A percentile compares a stretch with the other conserved stretches of the same genome.
Evolutionary conservation across 1,140 invertebrate species (phyloP).

Genomic region (Papilio glaucus): DNA sequence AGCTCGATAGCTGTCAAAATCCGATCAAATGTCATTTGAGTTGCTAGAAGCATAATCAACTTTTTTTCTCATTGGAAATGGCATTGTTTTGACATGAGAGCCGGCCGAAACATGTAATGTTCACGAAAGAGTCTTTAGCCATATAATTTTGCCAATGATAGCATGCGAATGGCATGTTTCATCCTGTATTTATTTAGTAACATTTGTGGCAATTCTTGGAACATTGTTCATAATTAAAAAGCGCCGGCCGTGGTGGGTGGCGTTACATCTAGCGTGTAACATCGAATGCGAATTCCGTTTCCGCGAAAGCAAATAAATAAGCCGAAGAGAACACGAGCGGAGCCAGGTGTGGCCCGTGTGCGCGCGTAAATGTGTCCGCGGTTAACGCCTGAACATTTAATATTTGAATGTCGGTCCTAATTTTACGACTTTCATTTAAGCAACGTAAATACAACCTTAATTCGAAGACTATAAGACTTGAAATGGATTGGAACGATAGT

Average conservation of each 20-base stretch:
- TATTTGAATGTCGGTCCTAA: slow-evolving; percentile 32
- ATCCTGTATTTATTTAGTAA: neutral
- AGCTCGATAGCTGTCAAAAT: too few species aligned
- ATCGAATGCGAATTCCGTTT: slow-evolving; percentile 17
- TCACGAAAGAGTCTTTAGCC: too few species aligned
- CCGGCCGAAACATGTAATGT: too few species aligned
- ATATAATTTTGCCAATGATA: neutral
- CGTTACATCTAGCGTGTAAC: neutral
- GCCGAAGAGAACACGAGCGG: slow-evolving; percentile 19
- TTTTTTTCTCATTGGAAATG: too few species aligned
- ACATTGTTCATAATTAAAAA: neutral
- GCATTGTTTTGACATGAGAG: too few species aligned
- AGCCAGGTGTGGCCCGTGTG: slow-evolving; percentile 28
- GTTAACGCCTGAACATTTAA: slow-evolving; percentile 33
- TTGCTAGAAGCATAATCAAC: too few species aligned
- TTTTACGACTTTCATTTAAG: slow-evolving; percentile 8
- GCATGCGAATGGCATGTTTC: neutral
- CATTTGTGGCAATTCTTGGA: neutral
- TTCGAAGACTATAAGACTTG: neutral
- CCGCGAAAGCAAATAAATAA: slow-evolving; percentile 33
- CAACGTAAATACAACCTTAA: neutral
- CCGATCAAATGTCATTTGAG: too few species aligned
- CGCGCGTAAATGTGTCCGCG: slow-evolving; percentile 34
- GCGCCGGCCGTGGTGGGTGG: slow-evolving; percentile 20
- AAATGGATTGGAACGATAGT: neutral